Evolutionary conservation across 2,113 vertebrate genomes (phyloP), one percentile per base, ranked within the genome.

Genomic region (Mastomys natalensis): DNA sequence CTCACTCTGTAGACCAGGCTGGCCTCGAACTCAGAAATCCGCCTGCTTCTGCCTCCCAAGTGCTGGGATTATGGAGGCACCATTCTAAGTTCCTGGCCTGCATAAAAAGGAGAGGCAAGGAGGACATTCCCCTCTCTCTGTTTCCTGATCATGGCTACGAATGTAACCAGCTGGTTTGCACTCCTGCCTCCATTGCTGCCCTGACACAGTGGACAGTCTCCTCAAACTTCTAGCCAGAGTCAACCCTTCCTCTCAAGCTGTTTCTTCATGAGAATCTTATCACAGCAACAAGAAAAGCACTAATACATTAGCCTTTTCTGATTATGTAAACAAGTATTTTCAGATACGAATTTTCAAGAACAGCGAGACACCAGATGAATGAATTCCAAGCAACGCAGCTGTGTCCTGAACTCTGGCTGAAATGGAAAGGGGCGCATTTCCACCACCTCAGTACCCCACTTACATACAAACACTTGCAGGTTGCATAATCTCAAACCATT

Each of bases 401-500:
- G 62, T 70, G 45, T 37, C 45, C 34, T 37, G n/a, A 86, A 60
- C 68, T 58, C 55, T 2, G 48, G 43, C 12, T n/a, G 64, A 53
- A 43, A 17, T 34, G 45, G 45, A 89, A 88, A 87, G 43, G 37
- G 21, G 37, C 31, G 13, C 43, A 8, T 3, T n/a, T 10, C 89
- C 22, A 73, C 16, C 55, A 40, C 58, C 29, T 34, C 12, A 1
- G 77, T 78, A 51, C 81, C 90, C 80, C 29, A 76, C 21, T 72
- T 92, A 84, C 72, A 90, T 60, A 68, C 43, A 93, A 92, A 95
- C 37, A 34, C 51, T 66, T 55, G n/a, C 53, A 74, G 80, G n/a
- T 93, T 92, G 87, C 8, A 85, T 80, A 90, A 94, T 91, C 78
- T 94, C 89, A 74, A 85, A 64, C 53, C 73, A 96, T 53, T 84